phyloP scores from a whole-genome alignment of 2,888 invertebrate genomes.

The Drosophila setosimentum region DNA sequence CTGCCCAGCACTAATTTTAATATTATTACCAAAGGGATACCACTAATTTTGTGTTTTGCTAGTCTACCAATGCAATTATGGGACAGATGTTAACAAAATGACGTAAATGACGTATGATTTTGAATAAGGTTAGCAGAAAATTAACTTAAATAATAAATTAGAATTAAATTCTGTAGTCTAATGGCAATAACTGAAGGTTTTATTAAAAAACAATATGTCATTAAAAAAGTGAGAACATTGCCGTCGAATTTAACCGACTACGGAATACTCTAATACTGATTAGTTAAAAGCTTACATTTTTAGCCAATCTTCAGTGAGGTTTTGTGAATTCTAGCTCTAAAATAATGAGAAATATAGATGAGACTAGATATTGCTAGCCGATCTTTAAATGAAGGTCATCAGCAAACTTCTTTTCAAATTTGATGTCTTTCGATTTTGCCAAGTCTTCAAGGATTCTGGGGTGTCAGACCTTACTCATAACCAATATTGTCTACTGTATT shows the following conservation, averaged over 20 bases:
- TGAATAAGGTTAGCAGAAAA: background rate
- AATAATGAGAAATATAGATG: no score
- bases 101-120: background rate
- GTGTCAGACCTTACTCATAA: no score
- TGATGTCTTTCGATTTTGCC: background rate
- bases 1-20: slow-evolving; percentile 2
- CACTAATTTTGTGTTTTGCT: slow-evolving; percentile 2
- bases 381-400: background rate
- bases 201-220: background rate
- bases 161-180: background rate
- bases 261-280: background rate
- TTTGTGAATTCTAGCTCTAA: background rate
- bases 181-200: background rate
- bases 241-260: background rate
- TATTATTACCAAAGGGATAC: background rate
- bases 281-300: background rate
- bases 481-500: no score
- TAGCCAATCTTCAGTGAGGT: background rate
- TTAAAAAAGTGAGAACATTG: background rate
- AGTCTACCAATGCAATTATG: background rate
- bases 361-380: no score
- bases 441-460: no score
- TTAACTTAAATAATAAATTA: background rate
- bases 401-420: background rate
- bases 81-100: background rate